Evolutionary conservation across 2,113 vertebrate genomes (phyloP).

Genomic region (Bos javanicus): DNA sequence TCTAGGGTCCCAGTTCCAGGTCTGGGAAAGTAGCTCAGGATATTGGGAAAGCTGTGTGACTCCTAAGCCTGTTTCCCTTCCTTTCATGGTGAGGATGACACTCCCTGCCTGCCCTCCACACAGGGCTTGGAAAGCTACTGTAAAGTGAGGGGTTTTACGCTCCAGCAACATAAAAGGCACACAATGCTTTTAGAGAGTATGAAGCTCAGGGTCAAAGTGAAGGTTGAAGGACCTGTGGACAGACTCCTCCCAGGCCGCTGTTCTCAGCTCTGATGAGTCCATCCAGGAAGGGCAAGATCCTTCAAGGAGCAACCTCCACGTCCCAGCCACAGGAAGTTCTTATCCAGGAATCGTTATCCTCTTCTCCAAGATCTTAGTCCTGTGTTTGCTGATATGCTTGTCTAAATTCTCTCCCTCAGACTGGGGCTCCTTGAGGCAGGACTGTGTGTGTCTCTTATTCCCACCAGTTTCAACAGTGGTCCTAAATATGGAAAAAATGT

Average conservation of each 20-base stretch:
- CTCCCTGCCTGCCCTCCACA: neutral
- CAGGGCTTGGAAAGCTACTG: neutral
- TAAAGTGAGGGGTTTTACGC: neutral
- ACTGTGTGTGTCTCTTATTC: neutral
- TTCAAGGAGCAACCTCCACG: rapidly evolving
- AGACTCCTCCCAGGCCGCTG: neutral
- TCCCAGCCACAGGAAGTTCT: neutral
- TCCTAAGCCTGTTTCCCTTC: neutral
- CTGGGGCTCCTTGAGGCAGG: neutral
- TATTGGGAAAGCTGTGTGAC: too few relatives aligned
- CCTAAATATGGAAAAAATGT: neutral
- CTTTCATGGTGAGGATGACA: neutral
- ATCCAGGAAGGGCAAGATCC: rapidly evolving
- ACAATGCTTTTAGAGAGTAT: neutral
- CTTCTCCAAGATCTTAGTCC: neutral
- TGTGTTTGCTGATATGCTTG: neutral
- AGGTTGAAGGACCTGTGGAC: rapidly evolving
- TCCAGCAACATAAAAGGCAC: too few relatives aligned
- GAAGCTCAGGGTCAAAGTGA: too few relatives aligned
- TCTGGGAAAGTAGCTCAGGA: neutral
- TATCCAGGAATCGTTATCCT: neutral
- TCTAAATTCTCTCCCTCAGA: neutral
- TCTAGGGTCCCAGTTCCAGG: neutral
- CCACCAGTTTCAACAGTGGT: too few relatives aligned
- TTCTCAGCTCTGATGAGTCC: neutral